phyloP scores from a whole-genome alignment of 2,888 invertebrate species.

The Lasioglossum lativentre region DNA sequence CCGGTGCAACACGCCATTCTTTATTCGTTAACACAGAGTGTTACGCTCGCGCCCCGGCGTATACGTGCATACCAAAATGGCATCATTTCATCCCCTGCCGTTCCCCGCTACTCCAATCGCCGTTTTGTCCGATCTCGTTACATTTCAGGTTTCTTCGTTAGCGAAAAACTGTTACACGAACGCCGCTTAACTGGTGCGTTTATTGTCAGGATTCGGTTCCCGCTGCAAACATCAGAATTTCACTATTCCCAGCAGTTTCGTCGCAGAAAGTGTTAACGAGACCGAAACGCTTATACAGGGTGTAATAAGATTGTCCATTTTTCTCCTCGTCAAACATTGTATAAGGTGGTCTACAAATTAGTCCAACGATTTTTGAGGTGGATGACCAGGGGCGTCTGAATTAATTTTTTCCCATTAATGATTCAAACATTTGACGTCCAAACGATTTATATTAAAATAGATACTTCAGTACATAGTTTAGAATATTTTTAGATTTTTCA shows the following conservation, averaged over 20 bases:
- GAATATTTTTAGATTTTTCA: no score
- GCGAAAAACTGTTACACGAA: constrained; percentile 1
- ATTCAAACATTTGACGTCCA: no score
- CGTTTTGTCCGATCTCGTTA: constrained; percentile 9
- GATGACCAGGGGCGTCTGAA: no score
- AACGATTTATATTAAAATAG: no score
- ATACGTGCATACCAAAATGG: constrained; percentile 18
- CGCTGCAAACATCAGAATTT: neutral
- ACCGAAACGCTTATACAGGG: neutral
- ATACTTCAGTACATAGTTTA: no score
- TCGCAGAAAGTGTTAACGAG: neutral
- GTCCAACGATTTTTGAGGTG: no score
- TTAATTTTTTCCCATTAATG: no score
- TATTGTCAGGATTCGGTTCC: neutral
- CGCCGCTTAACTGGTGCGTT: constrained; percentile 10
- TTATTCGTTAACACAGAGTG: constrained; percentile 68
- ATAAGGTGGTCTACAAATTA: neutral
- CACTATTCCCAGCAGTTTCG: neutral
- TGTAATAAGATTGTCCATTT: neutral
- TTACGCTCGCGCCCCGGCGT: constrained; percentile 33
- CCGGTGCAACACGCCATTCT: constrained; percentile 67
- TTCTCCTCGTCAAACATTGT: neutral
- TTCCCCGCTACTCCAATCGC: neutral
- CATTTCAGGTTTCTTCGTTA: constrained; percentile 7
- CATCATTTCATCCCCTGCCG: constrained; percentile 36